Evolutionary conservation across 2,113 vertebrate genomes (phyloP), one percentile per base, ranked within the genome.

Genomic region (Coturnix japonica): DNA sequence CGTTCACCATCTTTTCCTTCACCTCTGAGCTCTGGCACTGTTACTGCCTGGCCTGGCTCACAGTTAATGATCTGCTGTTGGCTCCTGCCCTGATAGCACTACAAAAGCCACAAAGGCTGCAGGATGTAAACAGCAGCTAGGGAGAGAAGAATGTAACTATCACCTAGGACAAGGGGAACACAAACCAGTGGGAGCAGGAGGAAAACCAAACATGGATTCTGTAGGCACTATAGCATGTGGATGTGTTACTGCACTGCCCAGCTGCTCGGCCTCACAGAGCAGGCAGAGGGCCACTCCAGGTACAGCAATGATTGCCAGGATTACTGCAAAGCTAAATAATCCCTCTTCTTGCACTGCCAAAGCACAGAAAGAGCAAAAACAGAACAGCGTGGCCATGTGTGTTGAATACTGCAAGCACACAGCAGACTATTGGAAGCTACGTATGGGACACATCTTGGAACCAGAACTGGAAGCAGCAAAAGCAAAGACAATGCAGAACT

Each of bases 121-220:
- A 6, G 80, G 90, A 91, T 60, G 56, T 56, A 92, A 95, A 90
- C 11, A 93, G 91, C 91, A 85, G 73, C 76, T 46, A 93, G 84
- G 3, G 15, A 79, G 59, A 88, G 83, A 83, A 49, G 85, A 91
- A 82, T 7, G 65, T 70, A 81, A 81, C 79, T 23, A 56, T 64
- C 3, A 63, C 57, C 90, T 15, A 70, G 70, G 67, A 91, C 83
- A 85, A 66, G 70, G 79, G 81, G 28, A 88, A 86, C 92, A 77
- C 85, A 95, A 90, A 87, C 64, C 71, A 66, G 75, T 83, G 80
- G 71, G 75, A 92, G 47, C 0, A 0, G 73, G 75, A 81, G 82
- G 78, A 51, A 46, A 93, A 86, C 1, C 37, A 79, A 80, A 72
- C 25, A 7, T 0, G 35, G 79, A 54, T 86, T 63, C 89, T 91